Evolutionary conservation across 2,113 vertebrate species (phyloP).

Genomic region (Sturnus vulgaris): DNA sequence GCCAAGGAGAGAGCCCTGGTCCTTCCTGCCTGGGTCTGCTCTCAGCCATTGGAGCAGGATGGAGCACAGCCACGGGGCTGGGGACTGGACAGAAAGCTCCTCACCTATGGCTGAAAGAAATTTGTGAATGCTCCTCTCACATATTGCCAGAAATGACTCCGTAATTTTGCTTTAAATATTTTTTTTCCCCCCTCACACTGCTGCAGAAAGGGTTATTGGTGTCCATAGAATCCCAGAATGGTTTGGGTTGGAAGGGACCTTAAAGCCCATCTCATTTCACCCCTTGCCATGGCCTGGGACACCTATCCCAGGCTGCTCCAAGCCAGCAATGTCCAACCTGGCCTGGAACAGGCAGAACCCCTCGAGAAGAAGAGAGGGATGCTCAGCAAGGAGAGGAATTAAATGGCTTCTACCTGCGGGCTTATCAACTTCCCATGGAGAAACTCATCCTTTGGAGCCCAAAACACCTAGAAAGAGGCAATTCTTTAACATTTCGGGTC

Average conservation of each 20-base stretch:
- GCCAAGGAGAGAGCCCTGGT: neutral
- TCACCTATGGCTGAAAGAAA: neutral
- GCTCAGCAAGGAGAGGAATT: neutral
- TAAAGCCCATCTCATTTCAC: neutral
- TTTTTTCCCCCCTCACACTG: neutral
- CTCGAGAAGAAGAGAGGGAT: neutral
- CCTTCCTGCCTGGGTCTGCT: neutral
- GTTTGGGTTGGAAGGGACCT: neutral
- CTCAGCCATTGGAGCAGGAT: neutral
- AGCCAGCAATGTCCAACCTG: neutral
- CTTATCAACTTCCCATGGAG: neutral
- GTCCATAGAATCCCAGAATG: neutral
- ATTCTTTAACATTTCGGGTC: neutral
- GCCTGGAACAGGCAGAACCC: neutral
- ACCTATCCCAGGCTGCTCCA: neutral
- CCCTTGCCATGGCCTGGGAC: neutral
- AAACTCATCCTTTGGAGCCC: neutral
- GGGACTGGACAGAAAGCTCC: neutral
- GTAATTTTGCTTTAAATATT: neutral
- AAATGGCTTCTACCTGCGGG: neutral
- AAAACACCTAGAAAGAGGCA: neutral
- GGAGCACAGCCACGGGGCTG: accelerated
- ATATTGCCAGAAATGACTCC: accelerated
- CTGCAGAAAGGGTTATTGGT: neutral
- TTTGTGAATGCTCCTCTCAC: neutral